phyloP scores from a whole-genome alignment of 2,113 vertebrate genomes.

The Balaeniceps rex region DNA sequence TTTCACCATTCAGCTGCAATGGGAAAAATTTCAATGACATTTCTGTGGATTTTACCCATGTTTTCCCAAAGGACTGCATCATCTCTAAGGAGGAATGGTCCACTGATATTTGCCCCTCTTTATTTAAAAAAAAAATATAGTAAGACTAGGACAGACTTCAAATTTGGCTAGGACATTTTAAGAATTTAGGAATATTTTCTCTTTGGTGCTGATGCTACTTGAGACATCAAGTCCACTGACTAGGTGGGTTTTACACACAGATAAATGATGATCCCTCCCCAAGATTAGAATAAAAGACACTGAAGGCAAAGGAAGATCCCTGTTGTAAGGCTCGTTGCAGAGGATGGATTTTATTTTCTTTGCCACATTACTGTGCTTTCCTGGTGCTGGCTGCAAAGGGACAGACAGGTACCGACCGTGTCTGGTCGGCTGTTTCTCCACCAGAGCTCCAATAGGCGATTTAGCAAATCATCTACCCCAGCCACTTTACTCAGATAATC shows the following conservation, averaged over 20 bases:
- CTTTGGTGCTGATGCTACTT: neutral
- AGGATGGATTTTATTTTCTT: neutral
- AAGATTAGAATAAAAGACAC: neutral
- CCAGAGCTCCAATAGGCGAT: neutral
- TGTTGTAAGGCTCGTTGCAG: neutral
- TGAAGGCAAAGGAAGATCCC: neutral
- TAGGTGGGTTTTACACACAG: neutral
- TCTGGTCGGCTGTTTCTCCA: neutral
- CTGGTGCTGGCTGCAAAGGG: neutral
- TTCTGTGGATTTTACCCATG: neutral
- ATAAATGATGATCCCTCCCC: neutral
- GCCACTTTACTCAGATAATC: neutral
- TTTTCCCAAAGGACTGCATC: neutral
- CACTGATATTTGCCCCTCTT: neutral
- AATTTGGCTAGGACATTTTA: neutral
- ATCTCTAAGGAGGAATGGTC: neutral
- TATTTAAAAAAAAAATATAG: neutral
- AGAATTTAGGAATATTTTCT: neutral
- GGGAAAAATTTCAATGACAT: neutral
- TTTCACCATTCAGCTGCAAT: neutral
- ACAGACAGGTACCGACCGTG: rapidly evolving
- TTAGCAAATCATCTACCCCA: neutral
- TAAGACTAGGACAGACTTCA: neutral
- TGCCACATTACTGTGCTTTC: neutral
- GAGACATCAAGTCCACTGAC: neutral